A percentile compares a stretch with the other conserved stretches of the same genome.
phyloP scores from a whole-genome alignment of 2,888 invertebrate species.

The Polymixis flavicincta region DNA sequence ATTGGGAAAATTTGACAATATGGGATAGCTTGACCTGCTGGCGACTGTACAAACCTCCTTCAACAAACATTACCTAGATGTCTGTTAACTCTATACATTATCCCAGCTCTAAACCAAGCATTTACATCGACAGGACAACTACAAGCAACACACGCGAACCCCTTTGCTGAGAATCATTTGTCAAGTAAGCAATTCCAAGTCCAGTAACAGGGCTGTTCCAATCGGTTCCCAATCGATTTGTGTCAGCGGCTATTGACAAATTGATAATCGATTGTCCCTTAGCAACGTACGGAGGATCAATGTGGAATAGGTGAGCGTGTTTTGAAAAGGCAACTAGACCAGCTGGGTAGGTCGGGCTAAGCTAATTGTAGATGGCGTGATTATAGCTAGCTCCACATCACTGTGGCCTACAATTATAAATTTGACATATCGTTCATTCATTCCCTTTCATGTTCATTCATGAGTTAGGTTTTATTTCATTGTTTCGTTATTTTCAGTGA shows the following conservation, averaged over 20 bases:
- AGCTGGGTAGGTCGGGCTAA: not conserved
- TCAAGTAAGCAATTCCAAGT: conserved; percentile 62
- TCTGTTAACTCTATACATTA: conserved; percentile 27
- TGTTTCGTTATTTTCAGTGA: too few relatives aligned
- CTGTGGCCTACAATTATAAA: too few relatives aligned
- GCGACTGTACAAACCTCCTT: too few relatives aligned
- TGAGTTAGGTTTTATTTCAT: too few relatives aligned
- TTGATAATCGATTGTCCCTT: conserved; percentile 80
- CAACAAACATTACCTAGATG: conserved; percentile 1
- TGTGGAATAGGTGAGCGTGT: conserved; percentile 41
- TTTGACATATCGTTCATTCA: too few relatives aligned
- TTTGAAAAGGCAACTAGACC: conserved; percentile 14
- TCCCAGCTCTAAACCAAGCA: conserved; percentile 31
- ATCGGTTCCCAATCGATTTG: conserved; percentile 72
- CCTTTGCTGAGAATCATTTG: conserved; percentile 62
- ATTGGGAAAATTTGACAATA: too few relatives aligned
- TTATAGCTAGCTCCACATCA: too few relatives aligned
- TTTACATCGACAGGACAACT: conserved; percentile 43
- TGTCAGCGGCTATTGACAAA: conserved; percentile 76
- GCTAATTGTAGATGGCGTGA: too few relatives aligned
- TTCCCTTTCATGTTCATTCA: too few relatives aligned
- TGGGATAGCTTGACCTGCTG: too few relatives aligned
- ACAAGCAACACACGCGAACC: conserved; percentile 53
- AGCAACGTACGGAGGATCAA: conserved; percentile 67
- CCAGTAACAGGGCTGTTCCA: conserved; percentile 62